These are phyloP conservation scores for Rhynchonycteris naso DNA, from an alignment of 2,797 vertebrate species.

Conservation along the genomic window DNA sequence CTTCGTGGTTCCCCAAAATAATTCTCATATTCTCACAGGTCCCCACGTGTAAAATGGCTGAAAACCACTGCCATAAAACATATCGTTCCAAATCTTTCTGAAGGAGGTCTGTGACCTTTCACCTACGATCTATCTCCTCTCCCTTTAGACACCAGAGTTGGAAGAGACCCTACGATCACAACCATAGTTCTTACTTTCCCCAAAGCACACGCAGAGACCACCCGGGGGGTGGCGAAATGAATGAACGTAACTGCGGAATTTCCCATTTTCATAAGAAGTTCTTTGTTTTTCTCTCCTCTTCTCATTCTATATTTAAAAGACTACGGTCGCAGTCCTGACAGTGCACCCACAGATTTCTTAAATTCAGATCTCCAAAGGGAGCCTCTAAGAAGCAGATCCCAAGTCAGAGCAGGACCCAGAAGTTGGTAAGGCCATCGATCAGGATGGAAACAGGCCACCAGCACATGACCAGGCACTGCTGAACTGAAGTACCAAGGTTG, in stretches of 20 bases:
- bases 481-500: accelerated
- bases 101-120: background rate
- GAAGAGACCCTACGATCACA: background rate
- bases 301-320: background rate
- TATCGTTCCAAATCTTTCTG: background rate
- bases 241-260: background rate
- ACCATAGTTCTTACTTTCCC: background rate
- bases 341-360: background rate
- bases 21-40: too few relatives aligned
- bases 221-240: background rate
- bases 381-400: background rate
- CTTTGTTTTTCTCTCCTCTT: background rate
- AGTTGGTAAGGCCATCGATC: background rate
- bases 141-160: background rate
- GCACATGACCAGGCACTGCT: background rate
- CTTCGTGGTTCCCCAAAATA: too few relatives aligned
- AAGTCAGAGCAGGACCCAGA: background rate
- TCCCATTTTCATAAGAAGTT: background rate
- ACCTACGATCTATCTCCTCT: background rate
- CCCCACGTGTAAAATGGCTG: too few relatives aligned
- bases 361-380: background rate
- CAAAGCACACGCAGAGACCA: background rate
- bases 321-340: background rate
- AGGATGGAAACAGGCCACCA: background rate
- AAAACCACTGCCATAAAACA: too few relatives aligned